A percentile compares a stretch with the other conserved stretches of the same genome.
phyloP scores from a whole-genome alignment of 2,888 invertebrate genomes.

The Coronaproctus castanopsis region DNA sequence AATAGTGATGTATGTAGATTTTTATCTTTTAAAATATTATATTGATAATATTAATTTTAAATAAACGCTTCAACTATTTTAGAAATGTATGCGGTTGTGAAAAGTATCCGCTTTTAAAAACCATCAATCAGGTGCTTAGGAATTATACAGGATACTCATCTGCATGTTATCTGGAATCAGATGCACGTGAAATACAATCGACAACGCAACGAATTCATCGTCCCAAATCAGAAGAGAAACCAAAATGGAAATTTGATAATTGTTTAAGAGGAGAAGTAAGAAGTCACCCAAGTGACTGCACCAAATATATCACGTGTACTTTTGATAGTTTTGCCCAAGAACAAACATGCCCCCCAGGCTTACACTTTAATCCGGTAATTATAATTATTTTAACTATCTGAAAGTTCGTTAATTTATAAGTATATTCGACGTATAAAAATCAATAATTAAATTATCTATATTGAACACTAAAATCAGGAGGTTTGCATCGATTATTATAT shows the following conservation, averaged over 20 bases:
- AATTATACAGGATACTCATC: slow-evolving; percentile 44
- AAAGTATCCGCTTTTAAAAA: slow-evolving; percentile 53
- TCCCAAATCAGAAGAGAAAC: not conserved
- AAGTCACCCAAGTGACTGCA: slow-evolving; percentile 42
- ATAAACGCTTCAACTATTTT: slow-evolving; percentile 3
- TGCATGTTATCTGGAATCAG: slow-evolving; percentile 31
- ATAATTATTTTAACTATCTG: too few species aligned
- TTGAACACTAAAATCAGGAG: too few species aligned
- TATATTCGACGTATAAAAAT: too few species aligned
- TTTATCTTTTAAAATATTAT: not conserved
- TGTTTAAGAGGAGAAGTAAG: slow-evolving; percentile 13
- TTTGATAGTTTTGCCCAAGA: slow-evolving; percentile 42
- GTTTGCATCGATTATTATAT: too few species aligned
- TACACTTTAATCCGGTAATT: slow-evolving; percentile 47
- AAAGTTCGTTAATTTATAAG: too few species aligned
- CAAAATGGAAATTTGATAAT: slow-evolving; percentile 3
- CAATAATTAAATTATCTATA: too few species aligned
- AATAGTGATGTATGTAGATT: too few species aligned
- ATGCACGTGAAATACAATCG: not conserved
- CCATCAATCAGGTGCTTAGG: slow-evolving; percentile 59
- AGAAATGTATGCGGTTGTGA: slow-evolving; percentile 59
- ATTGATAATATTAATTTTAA: not conserved
- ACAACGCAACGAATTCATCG: not conserved
- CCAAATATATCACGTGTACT: slow-evolving; percentile 60
- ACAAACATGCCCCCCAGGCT: slow-evolving; percentile 48